phyloP scores from a whole-genome alignment of 2,797 vertebrate genomes.

The Micropoecilia bifurca region DNA sequence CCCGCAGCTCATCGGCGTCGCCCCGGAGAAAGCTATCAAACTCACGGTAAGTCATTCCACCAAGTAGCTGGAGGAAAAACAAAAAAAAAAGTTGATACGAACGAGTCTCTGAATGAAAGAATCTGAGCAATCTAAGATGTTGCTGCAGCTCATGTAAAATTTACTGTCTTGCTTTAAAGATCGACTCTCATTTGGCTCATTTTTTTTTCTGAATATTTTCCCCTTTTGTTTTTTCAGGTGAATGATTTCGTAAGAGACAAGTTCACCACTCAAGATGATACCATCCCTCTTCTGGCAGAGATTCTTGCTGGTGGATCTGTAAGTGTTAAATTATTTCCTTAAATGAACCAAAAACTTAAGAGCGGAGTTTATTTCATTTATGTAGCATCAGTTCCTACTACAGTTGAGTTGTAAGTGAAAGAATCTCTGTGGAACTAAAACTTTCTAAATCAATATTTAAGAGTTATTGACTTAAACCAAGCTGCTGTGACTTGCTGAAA shows the following conservation, averaged over 20 bases:
- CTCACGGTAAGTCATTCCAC: slow-evolving; percentile 92
- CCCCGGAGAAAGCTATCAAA: slow-evolving; percentile 99
- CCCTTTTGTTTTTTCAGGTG: slow-evolving; percentile 79
- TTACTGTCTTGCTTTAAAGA: slow-evolving; percentile 65
- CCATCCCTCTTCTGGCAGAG: slow-evolving; percentile 89
- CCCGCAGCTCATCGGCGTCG: slow-evolving; percentile 97
- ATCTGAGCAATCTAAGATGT: slow-evolving; percentile 64
- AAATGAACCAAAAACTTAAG: slow-evolving; percentile 20
- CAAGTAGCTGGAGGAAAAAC: slow-evolving; percentile 58
- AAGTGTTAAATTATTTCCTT: slow-evolving; percentile 74
- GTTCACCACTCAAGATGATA: slow-evolving; percentile 88
- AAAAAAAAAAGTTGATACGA: slow-evolving; percentile 57
- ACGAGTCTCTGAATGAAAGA: slow-evolving; percentile 59
- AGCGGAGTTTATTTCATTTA: neutral
- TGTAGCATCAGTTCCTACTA: neutral
- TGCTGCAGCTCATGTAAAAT: slow-evolving; percentile 68
- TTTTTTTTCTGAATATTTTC: slow-evolving; percentile 29
- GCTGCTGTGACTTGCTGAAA: no score
- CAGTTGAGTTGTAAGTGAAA: neutral
- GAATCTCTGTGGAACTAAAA: no score
- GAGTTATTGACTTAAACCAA: no score
- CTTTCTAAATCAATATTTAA: no score
- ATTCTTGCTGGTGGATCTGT: slow-evolving; percentile 93
- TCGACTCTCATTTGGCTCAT: slow-evolving; percentile 61
- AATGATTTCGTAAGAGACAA: slow-evolving; percentile 98